Percentiles rank a stretch among this genome's conserved stretches.
These are phyloP conservation scores for Avahi laniger DNA, from an alignment of 2,797 vertebrate genomes.

Conservation along the genomic window DNA sequence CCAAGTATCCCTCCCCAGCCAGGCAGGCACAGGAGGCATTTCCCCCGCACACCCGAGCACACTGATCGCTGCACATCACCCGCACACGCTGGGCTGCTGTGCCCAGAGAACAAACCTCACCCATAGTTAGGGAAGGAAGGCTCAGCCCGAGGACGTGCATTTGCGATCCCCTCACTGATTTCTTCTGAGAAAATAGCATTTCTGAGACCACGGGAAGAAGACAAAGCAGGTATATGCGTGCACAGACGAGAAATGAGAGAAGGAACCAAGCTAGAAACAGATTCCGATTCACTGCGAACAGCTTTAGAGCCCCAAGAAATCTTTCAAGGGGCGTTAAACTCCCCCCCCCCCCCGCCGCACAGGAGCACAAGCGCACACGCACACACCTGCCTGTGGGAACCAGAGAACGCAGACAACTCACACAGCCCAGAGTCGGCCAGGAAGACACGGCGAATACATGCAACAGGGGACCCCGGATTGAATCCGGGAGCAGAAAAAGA, in stretches of 20 bases:
- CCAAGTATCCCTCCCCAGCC: background rate
- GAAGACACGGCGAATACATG: background rate
- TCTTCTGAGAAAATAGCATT: background rate
- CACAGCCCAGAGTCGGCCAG: background rate
- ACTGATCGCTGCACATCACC: background rate
- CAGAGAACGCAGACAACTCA: background rate
- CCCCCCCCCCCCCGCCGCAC: background rate
- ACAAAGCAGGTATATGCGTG: background rate
- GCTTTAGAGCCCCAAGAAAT: background rate
- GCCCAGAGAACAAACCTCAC: background rate
- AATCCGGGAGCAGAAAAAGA: too few species aligned
- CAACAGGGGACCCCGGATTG: too few species aligned
- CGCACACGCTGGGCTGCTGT: background rate
- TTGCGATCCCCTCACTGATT: fast-evolving
- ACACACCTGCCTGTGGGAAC: background rate
- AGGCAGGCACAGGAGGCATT: background rate
- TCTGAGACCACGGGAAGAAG: background rate
- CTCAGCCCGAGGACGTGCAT: background rate
- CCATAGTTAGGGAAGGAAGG: background rate
- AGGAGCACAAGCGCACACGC: background rate
- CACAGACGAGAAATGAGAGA: background rate
- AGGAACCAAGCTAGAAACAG: background rate
- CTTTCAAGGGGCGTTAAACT: background rate
- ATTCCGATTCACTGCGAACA: background rate
- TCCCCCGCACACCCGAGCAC: background rate